phyloP scores from a whole-genome alignment of 1,140 invertebrate species.

The Phthorimaea operculella region DNA sequence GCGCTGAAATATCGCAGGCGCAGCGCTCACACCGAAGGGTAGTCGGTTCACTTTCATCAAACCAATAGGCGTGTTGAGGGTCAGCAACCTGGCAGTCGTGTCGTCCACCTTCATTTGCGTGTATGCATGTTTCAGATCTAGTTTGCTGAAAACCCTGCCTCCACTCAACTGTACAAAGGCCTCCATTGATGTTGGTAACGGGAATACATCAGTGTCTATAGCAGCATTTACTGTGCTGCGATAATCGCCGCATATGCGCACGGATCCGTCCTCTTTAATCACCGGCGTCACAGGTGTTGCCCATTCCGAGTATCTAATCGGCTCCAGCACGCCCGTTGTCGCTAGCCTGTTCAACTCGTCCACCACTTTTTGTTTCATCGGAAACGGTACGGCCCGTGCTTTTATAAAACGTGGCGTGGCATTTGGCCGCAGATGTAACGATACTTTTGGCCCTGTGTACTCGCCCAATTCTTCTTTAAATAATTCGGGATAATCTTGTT shows the following conservation, averaged over 20 bases:
- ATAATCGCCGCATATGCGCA: slow-evolving; percentile 22
- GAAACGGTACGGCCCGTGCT: slow-evolving; percentile 17
- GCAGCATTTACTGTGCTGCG: slow-evolving; percentile 19
- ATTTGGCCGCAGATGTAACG: slow-evolving; percentile 13
- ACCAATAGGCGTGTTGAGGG: slow-evolving; percentile 46
- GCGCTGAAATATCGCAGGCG: slow-evolving; percentile 50
- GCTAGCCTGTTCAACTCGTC: slow-evolving; percentile 16
- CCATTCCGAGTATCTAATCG: slow-evolving; percentile 22
- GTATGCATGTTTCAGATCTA: slow-evolving; percentile 53
- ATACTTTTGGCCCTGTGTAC: slow-evolving; percentile 20
- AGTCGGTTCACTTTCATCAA: slow-evolving; percentile 57
- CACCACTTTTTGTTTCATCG: slow-evolving; percentile 17
- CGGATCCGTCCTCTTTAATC: slow-evolving; percentile 18
- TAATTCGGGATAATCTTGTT: slow-evolving; percentile 13
- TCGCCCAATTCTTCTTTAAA: slow-evolving; percentile 15
- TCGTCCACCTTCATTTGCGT: slow-evolving; percentile 42
- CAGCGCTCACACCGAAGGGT: slow-evolving; percentile 55
- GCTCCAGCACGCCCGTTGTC: slow-evolving; percentile 12
- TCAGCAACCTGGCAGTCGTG: slow-evolving; percentile 22
- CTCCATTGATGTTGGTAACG: slow-evolving; percentile 17
- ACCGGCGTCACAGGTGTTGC: slow-evolving; percentile 21
- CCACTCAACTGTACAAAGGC: slow-evolving; percentile 17
- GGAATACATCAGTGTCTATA: slow-evolving; percentile 14
- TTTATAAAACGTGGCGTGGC: slow-evolving; percentile 16
- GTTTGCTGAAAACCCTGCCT: slow-evolving; percentile 14